phyloP scores from a whole-genome alignment of 2,888 invertebrate species.

The Euplagia quadripunctaria region DNA sequence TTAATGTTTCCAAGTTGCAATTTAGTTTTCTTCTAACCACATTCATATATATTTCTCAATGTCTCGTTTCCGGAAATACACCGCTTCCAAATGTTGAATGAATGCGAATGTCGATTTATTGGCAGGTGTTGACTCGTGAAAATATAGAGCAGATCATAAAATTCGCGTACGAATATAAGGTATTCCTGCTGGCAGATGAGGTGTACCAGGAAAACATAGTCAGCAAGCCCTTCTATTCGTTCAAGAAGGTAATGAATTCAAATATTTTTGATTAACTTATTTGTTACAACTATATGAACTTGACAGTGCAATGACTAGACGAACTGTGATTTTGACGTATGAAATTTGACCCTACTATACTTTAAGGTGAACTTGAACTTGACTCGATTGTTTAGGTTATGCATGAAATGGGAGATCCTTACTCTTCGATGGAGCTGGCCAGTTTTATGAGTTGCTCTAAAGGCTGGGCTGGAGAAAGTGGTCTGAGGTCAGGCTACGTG shows the following conservation, averaged over 20 bases:
- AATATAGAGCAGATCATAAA: conserved; percentile 96
- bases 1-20: neutral
- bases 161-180: conserved; percentile 94
- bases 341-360: too few species aligned
- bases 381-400: conserved; percentile 86
- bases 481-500: conserved; percentile 96
- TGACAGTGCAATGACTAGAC: too few species aligned
- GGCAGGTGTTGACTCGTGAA: conserved; percentile 91
- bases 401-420: conserved; percentile 95
- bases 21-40: neutral
- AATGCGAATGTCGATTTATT: neutral
- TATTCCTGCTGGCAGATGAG: conserved; percentile 97
- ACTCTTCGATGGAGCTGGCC: conserved; percentile 93
- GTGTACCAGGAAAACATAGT: conserved; percentile 98
- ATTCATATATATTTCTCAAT: neutral
- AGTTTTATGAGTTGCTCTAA: conserved; percentile 98
- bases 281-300: neutral
- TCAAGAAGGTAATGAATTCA: conserved; percentile 90
- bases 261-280: neutral
- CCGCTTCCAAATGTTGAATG: neutral
- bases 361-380: neutral
- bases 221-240: conserved; percentile 95
- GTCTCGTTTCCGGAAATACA: too few species aligned
- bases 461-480: conserved; percentile 97
- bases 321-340: too few species aligned